These are phyloP conservation scores for Tiaroga cobitis DNA, from an alignment of 2,797 vertebrate genomes.

Conservation along the genomic window DNA sequence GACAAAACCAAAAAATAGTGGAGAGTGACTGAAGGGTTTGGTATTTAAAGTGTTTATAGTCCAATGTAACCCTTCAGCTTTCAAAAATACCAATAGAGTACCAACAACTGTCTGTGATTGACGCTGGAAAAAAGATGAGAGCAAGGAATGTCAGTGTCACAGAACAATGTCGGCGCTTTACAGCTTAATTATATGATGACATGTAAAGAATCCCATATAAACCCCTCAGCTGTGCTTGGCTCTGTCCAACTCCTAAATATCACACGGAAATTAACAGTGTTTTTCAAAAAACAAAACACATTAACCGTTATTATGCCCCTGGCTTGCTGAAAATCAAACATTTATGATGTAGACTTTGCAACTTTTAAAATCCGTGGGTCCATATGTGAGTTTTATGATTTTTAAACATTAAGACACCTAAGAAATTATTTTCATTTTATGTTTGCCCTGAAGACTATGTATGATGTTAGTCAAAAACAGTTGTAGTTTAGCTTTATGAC, in stretches of 20 bases:
- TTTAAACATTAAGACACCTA: slow-evolving; percentile 44
- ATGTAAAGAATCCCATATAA: slow-evolving; percentile 51
- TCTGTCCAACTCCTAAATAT: slow-evolving; percentile 58
- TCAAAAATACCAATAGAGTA: slow-evolving; percentile 4
- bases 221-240: slow-evolving; percentile 65
- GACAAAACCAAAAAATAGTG: slow-evolving; percentile 18
- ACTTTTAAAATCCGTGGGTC: slow-evolving; percentile 9
- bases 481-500: not conserved
- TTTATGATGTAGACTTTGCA: not conserved
- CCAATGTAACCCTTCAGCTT: not conserved
- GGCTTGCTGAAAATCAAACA: slow-evolving; percentile 40
- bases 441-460: not conserved
- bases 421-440: slow-evolving; percentile 6
- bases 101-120: slow-evolving; percentile 20
- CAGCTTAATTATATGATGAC: slow-evolving; percentile 61
- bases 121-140: slow-evolving; percentile 41
- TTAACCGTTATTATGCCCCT: slow-evolving; percentile 32
- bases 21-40: slow-evolving; percentile 12
- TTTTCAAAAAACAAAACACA: slow-evolving; percentile 29
- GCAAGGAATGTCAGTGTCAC: slow-evolving; percentile 37
- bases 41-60: not conserved
- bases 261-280: slow-evolving; percentile 38
- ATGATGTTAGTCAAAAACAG: not conserved
- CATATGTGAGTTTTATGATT: slow-evolving; percentile 48
- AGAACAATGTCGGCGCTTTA: slow-evolving; percentile 53